Evolutionary conservation across 1,140 invertebrate species (phyloP).

Genomic region (Trichonephila clavipes): DNA sequence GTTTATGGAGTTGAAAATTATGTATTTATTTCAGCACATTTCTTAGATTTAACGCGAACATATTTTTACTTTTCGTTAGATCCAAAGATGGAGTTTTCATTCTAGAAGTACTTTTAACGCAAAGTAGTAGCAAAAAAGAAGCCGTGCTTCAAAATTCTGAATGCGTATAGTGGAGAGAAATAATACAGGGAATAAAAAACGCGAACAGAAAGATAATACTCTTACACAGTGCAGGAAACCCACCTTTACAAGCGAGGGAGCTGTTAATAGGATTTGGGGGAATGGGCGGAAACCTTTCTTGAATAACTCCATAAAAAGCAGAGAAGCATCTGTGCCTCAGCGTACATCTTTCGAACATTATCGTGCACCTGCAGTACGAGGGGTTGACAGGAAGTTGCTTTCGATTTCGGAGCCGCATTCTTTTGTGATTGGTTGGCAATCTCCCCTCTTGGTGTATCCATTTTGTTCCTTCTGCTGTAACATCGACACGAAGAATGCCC

Average conservation of each 20-base stretch:
- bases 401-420: constrained; percentile 9
- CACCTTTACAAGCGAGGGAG: not conserved
- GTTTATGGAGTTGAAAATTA: too few species aligned
- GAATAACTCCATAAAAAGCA: constrained; percentile 12
- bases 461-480: not conserved
- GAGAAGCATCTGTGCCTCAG: not conserved
- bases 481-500: not conserved
- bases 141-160: too few species aligned
- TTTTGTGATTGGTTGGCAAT: constrained; percentile 10
- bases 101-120: too few species aligned
- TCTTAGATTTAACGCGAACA: too few species aligned
- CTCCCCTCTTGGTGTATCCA: constrained; percentile 5
- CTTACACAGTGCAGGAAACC: not conserved
- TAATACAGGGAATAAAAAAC: not conserved
- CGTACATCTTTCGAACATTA: constrained; percentile 31
- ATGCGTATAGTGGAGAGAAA: too few species aligned
- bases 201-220: not conserved
- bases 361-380: constrained; percentile 6
- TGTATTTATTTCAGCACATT: too few species aligned
- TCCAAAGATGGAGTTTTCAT: too few species aligned
- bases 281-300: not conserved
- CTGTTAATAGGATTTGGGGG: not conserved
- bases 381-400: constrained; percentile 28
- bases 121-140: too few species aligned
- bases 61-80: too few species aligned